Evolutionary conservation across 2,797 vertebrate genomes (phyloP), one percentile per base, ranked within the genome.

Genomic region (Morelia viridis): DNA sequence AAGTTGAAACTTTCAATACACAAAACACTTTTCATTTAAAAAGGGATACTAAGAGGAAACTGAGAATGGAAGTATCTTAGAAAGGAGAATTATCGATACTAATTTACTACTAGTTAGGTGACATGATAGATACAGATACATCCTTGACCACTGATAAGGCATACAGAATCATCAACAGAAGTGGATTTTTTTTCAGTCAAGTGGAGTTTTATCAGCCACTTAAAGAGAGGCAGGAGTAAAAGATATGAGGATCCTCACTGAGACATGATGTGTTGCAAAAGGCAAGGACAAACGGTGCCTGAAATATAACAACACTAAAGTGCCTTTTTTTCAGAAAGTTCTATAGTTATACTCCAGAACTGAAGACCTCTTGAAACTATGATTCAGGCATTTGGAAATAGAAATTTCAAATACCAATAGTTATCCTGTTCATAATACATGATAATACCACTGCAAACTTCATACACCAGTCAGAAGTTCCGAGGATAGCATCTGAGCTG

Each of bases 101-200:
- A 83, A 60, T 60, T 92, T 64, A 22, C 91, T 92, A 9, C 91
- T 88, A 31, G 28, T 88, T 88, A 92, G 46, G 80, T 85, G 61
- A 85, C 41, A 71, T 89, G 60, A 92, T 85, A 41, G 76, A 89
- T 68, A 85, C 22, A 86, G 62, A 89, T 4, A 56, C 53, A 53
- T 83, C 28, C 50, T 84, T 84, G 46, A 76, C 76, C 64, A 53
- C 64, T 64, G 61, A 89, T 88, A 89, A n/a, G 85, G 17, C n/a
- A 89, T 85, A 68, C 41, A 60, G 35, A 46, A 88, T 31, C 22
- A 26, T 80, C 58, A 89, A 71, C 35, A 89, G 64, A 85, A 64
- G 19, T 50, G 62, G 46, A 28, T 80, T 80, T 80, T 80, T 76
- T 80, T 46, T 64, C 76, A 80, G 11, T 80, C 76, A 80, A 80